Evolutionary conservation across 2,113 vertebrate species (phyloP).

Genomic region (Scortum barcoo): DNA sequence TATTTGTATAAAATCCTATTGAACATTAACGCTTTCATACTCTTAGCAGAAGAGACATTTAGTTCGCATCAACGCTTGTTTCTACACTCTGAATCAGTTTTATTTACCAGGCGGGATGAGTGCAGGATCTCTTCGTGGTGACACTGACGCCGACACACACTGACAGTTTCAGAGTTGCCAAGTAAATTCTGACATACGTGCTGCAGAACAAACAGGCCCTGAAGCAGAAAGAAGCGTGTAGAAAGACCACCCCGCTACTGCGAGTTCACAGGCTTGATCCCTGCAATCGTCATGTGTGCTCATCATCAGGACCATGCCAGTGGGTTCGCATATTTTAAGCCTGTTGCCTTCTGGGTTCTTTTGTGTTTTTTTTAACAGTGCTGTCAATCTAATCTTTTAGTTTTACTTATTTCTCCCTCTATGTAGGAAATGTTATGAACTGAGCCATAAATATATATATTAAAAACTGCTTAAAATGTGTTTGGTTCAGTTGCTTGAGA

Average conservation of each 20-base stretch:
- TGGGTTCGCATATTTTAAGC: background rate
- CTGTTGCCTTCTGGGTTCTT: background rate
- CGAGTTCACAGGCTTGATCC: slow-evolving; percentile 15
- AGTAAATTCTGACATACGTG: slow-evolving; percentile 19
- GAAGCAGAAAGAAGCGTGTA: slow-evolving; percentile 34
- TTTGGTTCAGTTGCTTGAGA: background rate
- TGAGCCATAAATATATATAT: background rate
- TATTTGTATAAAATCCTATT: slow-evolving; percentile 42
- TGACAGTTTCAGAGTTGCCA: slow-evolving; percentile 36
- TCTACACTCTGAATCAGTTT: slow-evolving; percentile 25
- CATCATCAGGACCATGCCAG: slow-evolving; percentile 11
- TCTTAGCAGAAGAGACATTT: slow-evolving; percentile 12
- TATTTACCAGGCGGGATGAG: slow-evolving; percentile 22
- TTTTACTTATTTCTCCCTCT: background rate
- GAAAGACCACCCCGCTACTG: slow-evolving; percentile 25
- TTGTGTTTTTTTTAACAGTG: background rate
- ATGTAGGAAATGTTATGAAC: background rate
- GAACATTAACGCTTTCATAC: slow-evolving; percentile 43
- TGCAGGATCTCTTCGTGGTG: background rate
- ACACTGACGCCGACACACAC: slow-evolving; percentile 2
- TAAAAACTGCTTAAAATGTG: background rate
- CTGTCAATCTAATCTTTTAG: background rate
- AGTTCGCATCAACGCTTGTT: slow-evolving; percentile 22
- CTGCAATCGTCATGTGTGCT: slow-evolving; percentile 20
- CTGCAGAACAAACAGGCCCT: slow-evolving; percentile 42